Conservation (phyloP, 2,888 invertebrate species). For the Hirudinaria manillensis region DNA sequence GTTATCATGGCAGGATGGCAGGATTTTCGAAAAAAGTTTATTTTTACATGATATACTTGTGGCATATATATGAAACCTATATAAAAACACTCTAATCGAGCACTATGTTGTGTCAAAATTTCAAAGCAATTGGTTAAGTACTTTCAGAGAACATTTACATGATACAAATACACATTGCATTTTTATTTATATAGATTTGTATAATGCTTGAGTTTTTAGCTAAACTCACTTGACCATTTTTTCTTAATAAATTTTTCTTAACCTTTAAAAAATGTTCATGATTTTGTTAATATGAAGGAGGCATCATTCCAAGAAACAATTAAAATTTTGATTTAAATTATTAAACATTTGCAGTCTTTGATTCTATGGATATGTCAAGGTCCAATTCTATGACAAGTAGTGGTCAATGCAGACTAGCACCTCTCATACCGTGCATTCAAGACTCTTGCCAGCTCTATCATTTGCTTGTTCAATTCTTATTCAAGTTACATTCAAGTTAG, state of each 20-base stretch:
- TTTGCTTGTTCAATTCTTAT: conserved; percentile 88
- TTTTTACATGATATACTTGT: too few species aligned
- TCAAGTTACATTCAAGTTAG: conserved; percentile 76
- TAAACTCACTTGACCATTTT: background rate
- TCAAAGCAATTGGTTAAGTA: too few species aligned
- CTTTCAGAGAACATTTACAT: too few species aligned
- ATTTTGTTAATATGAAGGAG: background rate
- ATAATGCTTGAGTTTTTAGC: background rate
- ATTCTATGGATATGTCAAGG: conserved; percentile 82
- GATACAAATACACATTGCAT: too few species aligned
- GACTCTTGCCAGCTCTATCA: conserved; percentile 82
- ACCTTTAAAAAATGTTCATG: background rate
- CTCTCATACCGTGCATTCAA: conserved; percentile 70
- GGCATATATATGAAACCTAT: too few species aligned
- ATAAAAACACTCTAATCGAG: too few species aligned
- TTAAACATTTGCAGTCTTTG: conserved; percentile 67
- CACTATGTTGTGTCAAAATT: too few species aligned
- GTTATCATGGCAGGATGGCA: too few species aligned
- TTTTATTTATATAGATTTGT: conserved; percentile 8
- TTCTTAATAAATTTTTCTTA: background rate
- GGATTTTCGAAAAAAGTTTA: too few species aligned
- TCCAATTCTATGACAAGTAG: conserved; percentile 94
- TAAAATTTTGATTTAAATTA: background rate
- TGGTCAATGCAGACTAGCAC: conserved; percentile 92
- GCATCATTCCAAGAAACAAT: background rate